Conservation (phyloP, 2,113 vertebrate genomes). For the Zosterops lateralis region DNA sequence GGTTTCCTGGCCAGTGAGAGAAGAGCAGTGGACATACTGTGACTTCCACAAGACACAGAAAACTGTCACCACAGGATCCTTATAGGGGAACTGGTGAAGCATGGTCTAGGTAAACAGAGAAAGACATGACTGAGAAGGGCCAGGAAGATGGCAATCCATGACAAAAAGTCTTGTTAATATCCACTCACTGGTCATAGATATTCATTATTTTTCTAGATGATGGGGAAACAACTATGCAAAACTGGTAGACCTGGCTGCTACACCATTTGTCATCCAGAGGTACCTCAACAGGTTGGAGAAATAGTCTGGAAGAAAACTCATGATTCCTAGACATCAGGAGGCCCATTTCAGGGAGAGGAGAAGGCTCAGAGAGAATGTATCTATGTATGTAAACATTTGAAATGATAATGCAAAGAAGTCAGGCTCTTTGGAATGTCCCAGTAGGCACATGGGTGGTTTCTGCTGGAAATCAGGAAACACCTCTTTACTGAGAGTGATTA, state of each 20-base stretch:
- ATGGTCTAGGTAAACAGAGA: background rate
- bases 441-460: background rate
- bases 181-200: too few relatives aligned
- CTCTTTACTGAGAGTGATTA: background rate
- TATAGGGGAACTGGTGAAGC: background rate
- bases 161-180: background rate
- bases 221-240: background rate
- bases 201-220: background rate
- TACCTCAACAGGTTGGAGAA: background rate
- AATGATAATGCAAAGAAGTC: background rate
- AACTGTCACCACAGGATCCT: background rate
- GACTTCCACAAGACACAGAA: background rate
- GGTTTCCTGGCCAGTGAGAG: background rate
- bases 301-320: background rate
- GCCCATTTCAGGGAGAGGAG: background rate
- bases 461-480: background rate
- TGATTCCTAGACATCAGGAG: too few relatives aligned
- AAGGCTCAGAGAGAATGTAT: background rate
- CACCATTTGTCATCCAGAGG: background rate
- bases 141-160: accelerated
- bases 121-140: background rate
- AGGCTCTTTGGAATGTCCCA: background rate
- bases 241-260: background rate
- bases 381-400: background rate
- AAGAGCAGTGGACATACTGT: too few relatives aligned